These are phyloP conservation scores for Piprites chloris DNA, from an alignment of 2,113 vertebrate genomes.

Conservation along the genomic window DNA sequence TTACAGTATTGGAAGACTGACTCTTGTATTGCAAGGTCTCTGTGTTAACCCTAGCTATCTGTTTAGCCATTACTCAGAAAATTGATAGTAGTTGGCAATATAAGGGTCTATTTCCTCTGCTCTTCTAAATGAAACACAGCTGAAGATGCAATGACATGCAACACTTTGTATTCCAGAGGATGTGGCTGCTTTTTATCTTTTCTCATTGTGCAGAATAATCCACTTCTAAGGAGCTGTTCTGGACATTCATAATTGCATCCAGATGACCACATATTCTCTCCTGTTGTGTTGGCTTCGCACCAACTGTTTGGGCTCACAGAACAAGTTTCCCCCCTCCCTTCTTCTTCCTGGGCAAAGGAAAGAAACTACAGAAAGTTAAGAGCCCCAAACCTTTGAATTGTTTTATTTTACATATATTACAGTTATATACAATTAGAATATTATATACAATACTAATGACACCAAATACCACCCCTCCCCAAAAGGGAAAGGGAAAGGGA, in stretches of 20 bases:
- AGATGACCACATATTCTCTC: not conserved
- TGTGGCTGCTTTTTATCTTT: conserved; percentile 37
- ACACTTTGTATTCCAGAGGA: not conserved
- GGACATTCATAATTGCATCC: not conserved
- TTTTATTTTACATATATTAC: too few relatives aligned
- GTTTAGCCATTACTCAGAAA: not conserved
- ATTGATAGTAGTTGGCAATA: not conserved
- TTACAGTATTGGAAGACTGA: not conserved
- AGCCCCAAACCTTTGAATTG: too few relatives aligned
- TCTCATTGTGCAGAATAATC: conserved; percentile 1
- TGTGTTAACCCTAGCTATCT: not conserved
- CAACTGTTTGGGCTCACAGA: too few relatives aligned
- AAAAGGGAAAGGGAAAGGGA: too few relatives aligned
- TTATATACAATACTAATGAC: too few relatives aligned
- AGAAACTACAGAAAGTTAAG: too few relatives aligned
- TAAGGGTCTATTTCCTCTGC: not conserved
- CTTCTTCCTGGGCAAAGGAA: too few relatives aligned
- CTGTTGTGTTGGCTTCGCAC: too few relatives aligned
- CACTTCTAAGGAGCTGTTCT: conserved; percentile 33
- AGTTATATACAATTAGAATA: too few relatives aligned
- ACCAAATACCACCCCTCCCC: too few relatives aligned
- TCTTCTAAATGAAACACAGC: not conserved
- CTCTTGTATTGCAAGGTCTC: not conserved
- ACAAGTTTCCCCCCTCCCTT: too few relatives aligned
- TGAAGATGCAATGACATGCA: not conserved